These are phyloP conservation scores for Alouatta palliata DNA, from an alignment of 2,113 vertebrate species.

Conservation along the genomic window DNA sequence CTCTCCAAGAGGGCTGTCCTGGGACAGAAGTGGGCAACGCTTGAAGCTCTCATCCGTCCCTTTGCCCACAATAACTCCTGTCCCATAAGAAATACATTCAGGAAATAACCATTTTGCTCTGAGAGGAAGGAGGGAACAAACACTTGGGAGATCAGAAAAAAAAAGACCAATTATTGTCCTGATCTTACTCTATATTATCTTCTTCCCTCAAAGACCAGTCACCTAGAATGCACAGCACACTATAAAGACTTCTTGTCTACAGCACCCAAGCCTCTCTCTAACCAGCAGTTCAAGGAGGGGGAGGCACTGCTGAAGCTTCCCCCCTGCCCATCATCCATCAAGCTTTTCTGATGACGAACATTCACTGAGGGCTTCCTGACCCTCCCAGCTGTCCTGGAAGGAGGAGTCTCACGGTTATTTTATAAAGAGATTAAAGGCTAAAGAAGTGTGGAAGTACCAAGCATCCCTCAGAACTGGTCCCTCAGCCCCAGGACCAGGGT, in stretches of 20 bases:
- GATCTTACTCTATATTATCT: neutral
- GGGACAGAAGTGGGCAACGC: too few species aligned
- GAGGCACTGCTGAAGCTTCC: too few species aligned
- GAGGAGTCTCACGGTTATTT: neutral
- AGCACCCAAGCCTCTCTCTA: neutral
- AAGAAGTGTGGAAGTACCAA: neutral
- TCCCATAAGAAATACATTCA: neutral
- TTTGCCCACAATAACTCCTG: neutral
- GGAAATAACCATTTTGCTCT: neutral
- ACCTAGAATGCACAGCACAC: neutral
- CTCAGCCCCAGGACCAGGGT: neutral
- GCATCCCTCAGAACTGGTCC: too few species aligned
- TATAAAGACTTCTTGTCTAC: neutral
- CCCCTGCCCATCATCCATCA: neutral
- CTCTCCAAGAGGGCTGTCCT: neutral
- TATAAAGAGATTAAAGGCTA: neutral
- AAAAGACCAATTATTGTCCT: neutral
- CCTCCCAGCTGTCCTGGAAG: neutral
- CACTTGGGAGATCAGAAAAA: neutral
- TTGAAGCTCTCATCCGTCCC: neutral
- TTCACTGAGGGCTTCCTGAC: neutral
- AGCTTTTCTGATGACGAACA: neutral
- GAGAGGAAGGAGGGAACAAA: neutral
- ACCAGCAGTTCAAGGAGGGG: neutral
- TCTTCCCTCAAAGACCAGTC: neutral